phyloP scores from a whole-genome alignment of 2,797 vertebrate genomes.

The Propithecus perrieri region DNA sequence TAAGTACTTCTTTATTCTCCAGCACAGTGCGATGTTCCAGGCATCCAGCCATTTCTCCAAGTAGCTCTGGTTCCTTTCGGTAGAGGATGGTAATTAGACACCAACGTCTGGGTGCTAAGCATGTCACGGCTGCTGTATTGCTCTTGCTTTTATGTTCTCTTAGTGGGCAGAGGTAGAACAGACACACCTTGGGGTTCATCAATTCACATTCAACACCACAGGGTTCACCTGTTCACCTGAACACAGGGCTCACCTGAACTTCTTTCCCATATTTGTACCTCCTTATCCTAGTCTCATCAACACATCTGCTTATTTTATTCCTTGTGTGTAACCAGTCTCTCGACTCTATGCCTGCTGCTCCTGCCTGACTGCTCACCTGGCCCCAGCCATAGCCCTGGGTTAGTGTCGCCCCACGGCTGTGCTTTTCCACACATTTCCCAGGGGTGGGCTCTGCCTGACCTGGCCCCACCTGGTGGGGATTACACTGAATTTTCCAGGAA shows the following conservation, averaged over 20 bases:
- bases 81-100: not conserved
- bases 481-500: not conserved
- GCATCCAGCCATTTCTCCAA: not conserved
- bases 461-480: accelerated
- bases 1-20: not conserved
- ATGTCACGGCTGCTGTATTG: accelerated
- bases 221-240: not conserved
- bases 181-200: accelerated
- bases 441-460: too few relatives aligned
- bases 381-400: not conserved
- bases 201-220: accelerated
- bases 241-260: accelerated
- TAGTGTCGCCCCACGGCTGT: accelerated
- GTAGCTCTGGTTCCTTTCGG: not conserved
- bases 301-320: not conserved
- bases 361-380: not conserved
- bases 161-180: not conserved
- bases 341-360: accelerated
- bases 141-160: not conserved
- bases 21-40: not conserved
- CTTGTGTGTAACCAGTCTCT: not conserved
- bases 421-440: too few relatives aligned
- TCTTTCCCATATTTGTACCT: not conserved
- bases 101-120: not conserved
- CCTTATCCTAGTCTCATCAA: too few relatives aligned